Conservation (phyloP, 2,797 vertebrate genomes). For the Cheirogaleus major region DNA sequence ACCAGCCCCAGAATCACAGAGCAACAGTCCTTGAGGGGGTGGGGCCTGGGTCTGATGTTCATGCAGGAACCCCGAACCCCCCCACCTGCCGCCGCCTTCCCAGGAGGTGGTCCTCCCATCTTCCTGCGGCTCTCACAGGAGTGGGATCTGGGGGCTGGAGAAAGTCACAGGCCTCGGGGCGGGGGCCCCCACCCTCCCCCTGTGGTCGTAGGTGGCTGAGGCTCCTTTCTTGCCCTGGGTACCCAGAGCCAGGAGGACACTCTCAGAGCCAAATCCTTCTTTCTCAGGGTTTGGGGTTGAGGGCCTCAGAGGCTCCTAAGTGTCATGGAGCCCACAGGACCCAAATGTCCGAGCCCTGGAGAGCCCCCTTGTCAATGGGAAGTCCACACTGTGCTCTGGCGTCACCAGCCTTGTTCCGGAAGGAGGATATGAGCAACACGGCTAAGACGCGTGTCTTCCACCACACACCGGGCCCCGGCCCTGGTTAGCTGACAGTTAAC, state of each 20-base stretch:
- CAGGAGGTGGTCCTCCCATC: background rate
- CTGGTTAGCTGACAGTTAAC: background rate
- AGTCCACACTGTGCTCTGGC: background rate
- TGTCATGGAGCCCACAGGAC: background rate
- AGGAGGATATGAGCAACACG: fast-evolving
- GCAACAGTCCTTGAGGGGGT: background rate
- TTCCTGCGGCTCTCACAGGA: background rate
- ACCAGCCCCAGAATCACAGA: background rate
- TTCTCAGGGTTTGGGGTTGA: background rate
- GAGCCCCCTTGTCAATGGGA: fast-evolving
- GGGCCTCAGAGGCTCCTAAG: background rate
- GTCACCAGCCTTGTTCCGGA: background rate
- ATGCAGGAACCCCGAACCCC: background rate
- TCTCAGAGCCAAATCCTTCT: background rate
- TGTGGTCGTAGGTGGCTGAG: no score
- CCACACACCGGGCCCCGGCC: background rate
- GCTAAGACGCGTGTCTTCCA: background rate
- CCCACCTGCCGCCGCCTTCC: background rate
- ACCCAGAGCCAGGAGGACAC: background rate
- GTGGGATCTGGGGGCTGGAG: constrained; percentile 14
- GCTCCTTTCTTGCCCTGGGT: background rate
- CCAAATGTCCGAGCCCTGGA: background rate
- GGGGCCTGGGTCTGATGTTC: background rate
- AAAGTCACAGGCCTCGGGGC: background rate
- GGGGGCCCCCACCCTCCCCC: background rate